These are phyloP conservation scores for Myotis planiceps DNA, from an alignment of 2,797 vertebrate genomes.

Conservation along the genomic window DNA sequence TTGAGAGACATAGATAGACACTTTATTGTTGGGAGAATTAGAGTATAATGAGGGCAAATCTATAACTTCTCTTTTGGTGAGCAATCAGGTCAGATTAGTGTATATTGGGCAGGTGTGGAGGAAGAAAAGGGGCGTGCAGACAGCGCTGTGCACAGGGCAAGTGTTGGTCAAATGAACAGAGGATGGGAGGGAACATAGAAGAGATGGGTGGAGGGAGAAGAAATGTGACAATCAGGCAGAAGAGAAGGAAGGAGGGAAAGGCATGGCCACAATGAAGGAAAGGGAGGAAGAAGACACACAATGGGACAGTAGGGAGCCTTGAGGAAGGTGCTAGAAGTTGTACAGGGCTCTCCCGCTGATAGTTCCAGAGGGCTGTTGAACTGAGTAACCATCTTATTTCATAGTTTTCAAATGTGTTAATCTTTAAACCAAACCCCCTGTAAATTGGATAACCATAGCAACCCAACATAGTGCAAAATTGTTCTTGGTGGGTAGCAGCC, in stretches of 20 bases:
- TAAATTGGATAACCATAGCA: constrained; percentile 46
- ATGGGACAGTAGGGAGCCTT: not conserved
- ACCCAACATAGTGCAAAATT: not conserved
- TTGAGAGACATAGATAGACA: not conserved
- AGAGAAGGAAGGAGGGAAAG: not conserved
- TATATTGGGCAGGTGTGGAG: not conserved
- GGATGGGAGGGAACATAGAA: not conserved
- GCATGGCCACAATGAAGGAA: accelerated
- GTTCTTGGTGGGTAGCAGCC: not conserved
- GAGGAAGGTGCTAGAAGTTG: not conserved
- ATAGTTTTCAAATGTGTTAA: not conserved
- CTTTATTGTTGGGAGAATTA: not conserved
- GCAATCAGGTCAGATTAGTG: not conserved
- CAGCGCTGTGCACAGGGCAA: accelerated
- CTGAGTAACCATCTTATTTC: not conserved
- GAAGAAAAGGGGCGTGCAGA: not conserved
- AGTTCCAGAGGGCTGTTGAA: not conserved
- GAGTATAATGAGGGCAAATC: not conserved
- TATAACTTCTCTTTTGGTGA: not conserved
- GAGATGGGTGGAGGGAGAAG: not conserved
- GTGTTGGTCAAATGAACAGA: not conserved
- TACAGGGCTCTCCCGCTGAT: not conserved
- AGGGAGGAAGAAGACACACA: not conserved
- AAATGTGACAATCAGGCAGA: not conserved
- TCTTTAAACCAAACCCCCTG: not conserved